Base-by-base conservation (phyloP, 1,140 invertebrate genomes). In the Ganaspis sp. region DNA sequence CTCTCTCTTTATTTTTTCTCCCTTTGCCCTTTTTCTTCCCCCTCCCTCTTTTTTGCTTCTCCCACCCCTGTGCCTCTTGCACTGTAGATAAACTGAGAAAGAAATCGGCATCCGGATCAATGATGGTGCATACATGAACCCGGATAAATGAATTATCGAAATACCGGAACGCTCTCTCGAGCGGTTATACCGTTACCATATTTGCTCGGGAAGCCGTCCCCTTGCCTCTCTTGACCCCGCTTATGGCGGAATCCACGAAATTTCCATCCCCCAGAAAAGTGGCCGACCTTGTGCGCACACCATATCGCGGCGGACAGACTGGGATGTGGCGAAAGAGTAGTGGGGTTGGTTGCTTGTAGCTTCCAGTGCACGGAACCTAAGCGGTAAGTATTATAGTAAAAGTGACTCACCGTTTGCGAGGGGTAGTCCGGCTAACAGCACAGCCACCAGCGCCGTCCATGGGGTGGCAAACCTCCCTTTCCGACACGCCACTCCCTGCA, bases 371-470 rank as follows among this genome's bases (percentile, higher is more conserved):
- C 69, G 54, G 72, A 74, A 71, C 73, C 76, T 70, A 72, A 37
- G 45, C 45, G 54, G 76, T 82, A 81, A 80, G 82, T 81, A 80
- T 83, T 81, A 74, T 75, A 77, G 77, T 45, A 71, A 83, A 82
- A 77, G 82, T 87, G 87, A 89, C 89, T 91, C 85, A 91, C 90
- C 90, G 84, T 91, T 89, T 78, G 86, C 87, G 72, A 84, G 76
- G 83, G 86, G 81, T 83, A 87, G 73, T 77, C 85, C 83, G 69
- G 73, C 81, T 78, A 87, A 78, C 74, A 89, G 77, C 74, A 87
- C 76, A 77, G 85, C 81, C 76, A 88, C 78, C 76, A 88, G 80
- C 81, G 85, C 76, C 80, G 81, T 84, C 78, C 83, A 79, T 74
- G 83, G 84, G 84, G 73, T 82, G 77, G 77, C 81, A 74, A 85